Evolutionary conservation across 2,888 invertebrate genomes (phyloP), one percentile per base, ranked within the genome.

Genomic region (Osmoderma eremita): DNA sequence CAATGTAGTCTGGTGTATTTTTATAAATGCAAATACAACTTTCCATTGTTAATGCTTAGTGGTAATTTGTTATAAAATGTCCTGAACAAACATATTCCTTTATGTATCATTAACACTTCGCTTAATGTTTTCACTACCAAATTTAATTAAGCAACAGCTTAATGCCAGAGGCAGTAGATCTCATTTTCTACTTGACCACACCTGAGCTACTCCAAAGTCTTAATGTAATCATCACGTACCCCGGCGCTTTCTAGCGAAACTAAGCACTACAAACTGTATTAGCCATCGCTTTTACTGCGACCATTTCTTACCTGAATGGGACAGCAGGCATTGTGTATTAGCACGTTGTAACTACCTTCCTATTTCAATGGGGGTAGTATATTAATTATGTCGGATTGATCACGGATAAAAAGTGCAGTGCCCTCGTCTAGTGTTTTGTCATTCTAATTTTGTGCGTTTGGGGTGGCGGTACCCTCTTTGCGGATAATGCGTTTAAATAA

Each of bases 401-500:
- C 45, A 42, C 42, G 17, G 42, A 15, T 4, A 45, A 58, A 45
- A 45, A 13, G 30, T 45, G 15, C 15, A 3, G 8, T 58, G 24
- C 45, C 58, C 58, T 8, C 12, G 45, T 45, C 42, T 42, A 58
- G 15, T 45, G 58, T 58, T 58, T 58, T 63, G 63, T 63, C 42
- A 63, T 63, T 63, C 53, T 53, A 63, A 63, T 63, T 51, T 42
- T 22, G 63, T 58, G 12, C 45, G 38, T 22, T 42, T 30, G 24
- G 63, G 63, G 63, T 15, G 17, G 51, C 10, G 12, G 45, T 17
- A 13, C 45, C 30, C 58, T 24, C 45, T 58, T 20, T 53, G 42
- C 51, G 42, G 63, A 63, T 63, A 63, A 53, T 53, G 51, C 51
- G 53, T 63, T 63, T 63, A 51, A 51, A 51, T 53, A 30, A 24